Conservation (phyloP, 2,113 vertebrate species). For the Heterotilapia buettikoferi region DNA sequence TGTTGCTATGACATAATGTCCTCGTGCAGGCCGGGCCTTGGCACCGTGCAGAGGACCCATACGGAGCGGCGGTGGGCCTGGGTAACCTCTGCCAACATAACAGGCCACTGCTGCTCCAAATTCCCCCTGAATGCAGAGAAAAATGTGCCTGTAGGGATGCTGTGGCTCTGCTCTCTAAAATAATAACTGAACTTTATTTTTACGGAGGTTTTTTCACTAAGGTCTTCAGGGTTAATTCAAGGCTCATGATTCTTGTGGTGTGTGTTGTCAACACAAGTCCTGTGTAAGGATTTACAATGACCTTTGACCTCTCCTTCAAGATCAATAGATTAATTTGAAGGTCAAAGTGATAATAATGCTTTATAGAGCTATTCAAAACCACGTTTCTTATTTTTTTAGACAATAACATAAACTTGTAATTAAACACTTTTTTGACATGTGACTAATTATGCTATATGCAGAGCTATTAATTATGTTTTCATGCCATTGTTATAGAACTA, state of each 20-base stretch:
- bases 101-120: not conserved
- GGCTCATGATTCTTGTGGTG: not conserved
- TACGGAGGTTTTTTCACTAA: not conserved
- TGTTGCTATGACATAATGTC: not conserved
- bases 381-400: not conserved
- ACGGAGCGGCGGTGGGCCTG: not conserved
- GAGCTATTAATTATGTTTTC: not conserved
- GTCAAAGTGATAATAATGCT: rapidly evolving
- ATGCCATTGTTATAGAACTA: not conserved
- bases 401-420: not conserved
- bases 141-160: rapidly evolving
- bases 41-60: not conserved
- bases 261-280: not conserved
- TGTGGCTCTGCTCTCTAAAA: not conserved
- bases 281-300: not conserved
- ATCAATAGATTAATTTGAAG: not conserved
- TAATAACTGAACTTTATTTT: not conserved
- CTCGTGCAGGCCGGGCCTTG: not conserved
- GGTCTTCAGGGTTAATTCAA: not conserved
- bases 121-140: not conserved
- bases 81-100: not conserved
- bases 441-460: not conserved
- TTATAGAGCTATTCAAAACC: not conserved
- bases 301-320: not conserved
- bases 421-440: not conserved